These are phyloP conservation scores for Saccostrea cuccullata DNA, from an alignment of 1,140 invertebrate genomes.

Conservation along the genomic window DNA sequence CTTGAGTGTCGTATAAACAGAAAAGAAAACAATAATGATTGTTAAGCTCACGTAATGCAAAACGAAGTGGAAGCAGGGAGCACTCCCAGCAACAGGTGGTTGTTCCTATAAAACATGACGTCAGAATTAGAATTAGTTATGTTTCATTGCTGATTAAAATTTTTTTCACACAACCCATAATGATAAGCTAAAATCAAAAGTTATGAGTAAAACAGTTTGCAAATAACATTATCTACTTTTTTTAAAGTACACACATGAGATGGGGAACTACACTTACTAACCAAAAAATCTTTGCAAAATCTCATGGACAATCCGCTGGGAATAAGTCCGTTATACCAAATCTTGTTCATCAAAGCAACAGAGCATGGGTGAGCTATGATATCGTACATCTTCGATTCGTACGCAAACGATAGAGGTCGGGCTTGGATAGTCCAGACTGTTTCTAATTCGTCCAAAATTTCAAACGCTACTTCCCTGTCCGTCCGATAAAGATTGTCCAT, in stretches of 20 bases:
- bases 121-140: too few relatives aligned
- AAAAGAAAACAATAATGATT: too few relatives aligned
- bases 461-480: background rate
- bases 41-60: background rate
- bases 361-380: background rate
- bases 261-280: background rate
- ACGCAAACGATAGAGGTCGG: background rate
- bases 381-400: background rate
- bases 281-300: background rate
- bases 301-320: background rate
- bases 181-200: too few relatives aligned
- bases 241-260: too few relatives aligned
- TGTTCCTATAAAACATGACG: too few relatives aligned
- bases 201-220: too few relatives aligned
- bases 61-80: background rate
- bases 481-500: background rate
- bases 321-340: background rate
- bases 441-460: background rate
- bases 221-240: too few relatives aligned
- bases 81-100: too few relatives aligned
- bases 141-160: too few relatives aligned
- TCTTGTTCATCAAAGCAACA: background rate
- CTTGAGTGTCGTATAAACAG: too few relatives aligned
- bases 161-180: too few relatives aligned
- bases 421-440: constrained; percentile 8